Conservation (phyloP, 2,113 vertebrate species). For the Xiphorhynchus elegans region DNA sequence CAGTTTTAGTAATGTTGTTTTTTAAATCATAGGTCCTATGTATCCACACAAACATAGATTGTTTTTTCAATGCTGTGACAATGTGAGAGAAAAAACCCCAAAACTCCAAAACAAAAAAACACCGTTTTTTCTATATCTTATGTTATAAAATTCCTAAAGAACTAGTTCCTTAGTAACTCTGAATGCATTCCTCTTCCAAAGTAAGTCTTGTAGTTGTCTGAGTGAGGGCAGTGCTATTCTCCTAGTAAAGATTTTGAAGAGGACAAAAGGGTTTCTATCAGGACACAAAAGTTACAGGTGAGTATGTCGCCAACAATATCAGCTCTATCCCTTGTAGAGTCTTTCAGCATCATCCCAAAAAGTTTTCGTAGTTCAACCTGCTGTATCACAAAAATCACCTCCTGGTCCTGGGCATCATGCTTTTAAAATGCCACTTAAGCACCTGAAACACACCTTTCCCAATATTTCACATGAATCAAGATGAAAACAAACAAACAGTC, state of each 20-base stretch:
- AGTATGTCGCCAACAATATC: background rate
- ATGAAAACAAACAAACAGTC: background rate
- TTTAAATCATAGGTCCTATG: background rate
- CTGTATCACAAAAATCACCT: background rate
- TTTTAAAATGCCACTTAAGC: background rate
- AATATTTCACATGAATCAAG: background rate
- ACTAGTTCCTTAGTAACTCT: background rate
- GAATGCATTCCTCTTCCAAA: background rate
- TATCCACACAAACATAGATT: background rate
- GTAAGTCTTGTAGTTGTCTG: background rate
- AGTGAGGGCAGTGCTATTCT: background rate
- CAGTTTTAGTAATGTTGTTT: background rate
- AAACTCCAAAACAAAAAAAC: too few relatives aligned
- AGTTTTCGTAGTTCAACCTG: background rate
- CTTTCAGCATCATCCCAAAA: background rate
- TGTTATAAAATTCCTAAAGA: background rate
- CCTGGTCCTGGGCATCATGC: background rate
- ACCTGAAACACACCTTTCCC: background rate
- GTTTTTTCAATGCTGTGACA: background rate
- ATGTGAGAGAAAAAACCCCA: background rate
- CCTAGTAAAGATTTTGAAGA: background rate
- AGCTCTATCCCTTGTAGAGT: background rate
- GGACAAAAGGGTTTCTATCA: rapidly evolving
- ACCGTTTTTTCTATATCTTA: background rate
- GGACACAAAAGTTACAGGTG: background rate